Base-by-base conservation (phyloP, 1,140 invertebrate species). In the Gryllus bimaculatus region DNA sequence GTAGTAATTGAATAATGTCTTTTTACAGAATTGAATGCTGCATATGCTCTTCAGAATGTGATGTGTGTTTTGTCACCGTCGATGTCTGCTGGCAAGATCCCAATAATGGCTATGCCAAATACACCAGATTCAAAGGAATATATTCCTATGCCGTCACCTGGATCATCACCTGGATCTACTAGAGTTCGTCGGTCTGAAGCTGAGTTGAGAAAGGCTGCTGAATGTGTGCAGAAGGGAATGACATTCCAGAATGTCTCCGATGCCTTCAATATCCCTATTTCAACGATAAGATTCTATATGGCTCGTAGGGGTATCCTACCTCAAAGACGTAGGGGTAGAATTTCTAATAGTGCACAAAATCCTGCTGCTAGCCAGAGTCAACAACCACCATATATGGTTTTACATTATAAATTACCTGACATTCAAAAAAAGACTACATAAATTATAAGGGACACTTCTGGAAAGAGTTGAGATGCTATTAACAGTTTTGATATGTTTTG, bases 201-300 rank as follows among this genome's bases (percentile, higher is more conserved):
- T 49, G 90, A 93, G 82, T 83, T 94, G 39, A 90, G 92, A 6
- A 90, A 92, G 83, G 93, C 93, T 7, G 93, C 93, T 3, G 93
- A 94, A 83, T 92, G 92, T 85, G 92, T 94, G 48, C 91, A 91
- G 13, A 89, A 92, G 26, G 93, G 93, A 15, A 92, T 92, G 87
- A 94, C 93, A 82, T 94, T 94, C 88, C 93, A 94, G 85, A 93
- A 92, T 10, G 93, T 93, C 66, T 93, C 92, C 66, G 92, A 94
- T 83, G 92, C 93, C 87, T 94, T 93, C 84, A 93, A 93, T 83
- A 94, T 94, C 85, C 93, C 93, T 76, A 93, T 94, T 81, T 93
- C 92, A n/a, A 94, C 93, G 78, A 94, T 94, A 84, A 89, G 90
- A 85, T 94, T 94, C 84, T 94, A 93, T 85, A 94, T 94, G 93